phyloP scores from a whole-genome alignment of 2,888 invertebrate genomes.

The Tanytarsus gracilentus region DNA sequence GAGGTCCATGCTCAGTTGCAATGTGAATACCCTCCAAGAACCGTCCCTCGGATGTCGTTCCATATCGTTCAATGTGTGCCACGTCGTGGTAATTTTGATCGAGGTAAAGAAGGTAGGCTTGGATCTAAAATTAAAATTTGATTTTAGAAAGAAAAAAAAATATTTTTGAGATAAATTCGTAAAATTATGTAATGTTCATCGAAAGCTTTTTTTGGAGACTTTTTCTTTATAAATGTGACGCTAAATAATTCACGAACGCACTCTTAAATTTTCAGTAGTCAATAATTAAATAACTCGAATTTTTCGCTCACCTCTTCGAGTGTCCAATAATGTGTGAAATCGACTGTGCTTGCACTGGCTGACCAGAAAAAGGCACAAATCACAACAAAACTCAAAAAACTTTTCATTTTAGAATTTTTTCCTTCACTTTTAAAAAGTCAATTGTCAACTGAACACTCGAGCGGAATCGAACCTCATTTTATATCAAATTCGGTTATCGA shows the following conservation, averaged over 20 bases:
- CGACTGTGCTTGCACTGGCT: too few species aligned
- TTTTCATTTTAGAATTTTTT: too few species aligned
- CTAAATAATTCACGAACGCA: too few species aligned
- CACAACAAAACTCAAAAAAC: not conserved
- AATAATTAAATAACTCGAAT: too few species aligned
- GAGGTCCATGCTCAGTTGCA: slow-evolving; percentile 46
- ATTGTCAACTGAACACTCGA: not conserved
- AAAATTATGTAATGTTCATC: too few species aligned
- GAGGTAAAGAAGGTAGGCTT: slow-evolving; percentile 44
- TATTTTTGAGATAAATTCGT: too few species aligned
- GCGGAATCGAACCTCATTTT: not conserved
- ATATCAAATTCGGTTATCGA: too few species aligned
- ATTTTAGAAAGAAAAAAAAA: too few species aligned
- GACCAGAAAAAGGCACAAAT: not conserved
- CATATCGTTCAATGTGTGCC: slow-evolving; percentile 47
- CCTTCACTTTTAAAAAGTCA: not conserved
- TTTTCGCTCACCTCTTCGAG: too few species aligned
- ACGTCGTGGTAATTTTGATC: slow-evolving; percentile 43
- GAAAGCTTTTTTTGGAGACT: too few species aligned
- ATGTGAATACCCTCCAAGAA: slow-evolving; percentile 51
- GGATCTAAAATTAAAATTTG: slow-evolving; percentile 40
- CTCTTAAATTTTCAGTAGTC: too few species aligned
- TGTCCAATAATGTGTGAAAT: slow-evolving; percentile 25
- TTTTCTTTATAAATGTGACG: too few species aligned
- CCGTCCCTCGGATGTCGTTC: slow-evolving; percentile 49